Conservation (phyloP, 2,113 vertebrate species). For the Hydrochoerus hydrochaeris region DNA sequence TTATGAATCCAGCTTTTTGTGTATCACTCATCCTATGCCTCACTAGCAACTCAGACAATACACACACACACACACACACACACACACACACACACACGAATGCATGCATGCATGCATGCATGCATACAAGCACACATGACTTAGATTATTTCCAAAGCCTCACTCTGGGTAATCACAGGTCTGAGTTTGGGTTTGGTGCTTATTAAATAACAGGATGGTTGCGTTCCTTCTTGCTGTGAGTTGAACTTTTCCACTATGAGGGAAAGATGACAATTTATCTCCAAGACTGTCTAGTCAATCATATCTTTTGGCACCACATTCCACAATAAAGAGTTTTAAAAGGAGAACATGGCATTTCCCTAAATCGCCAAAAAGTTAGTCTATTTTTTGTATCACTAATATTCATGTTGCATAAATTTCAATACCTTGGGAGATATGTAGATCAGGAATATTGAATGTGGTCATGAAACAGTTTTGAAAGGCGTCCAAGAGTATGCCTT, state of each 20-base stretch:
- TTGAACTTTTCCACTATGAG: slow-evolving; percentile 47
- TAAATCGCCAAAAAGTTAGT: slow-evolving; percentile 68
- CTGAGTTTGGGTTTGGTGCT: slow-evolving; percentile 16
- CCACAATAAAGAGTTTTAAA: slow-evolving; percentile 69
- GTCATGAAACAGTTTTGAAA: slow-evolving; percentile 73
- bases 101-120: background rate
- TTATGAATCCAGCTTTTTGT: background rate
- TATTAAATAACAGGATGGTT: background rate
- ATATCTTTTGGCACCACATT: slow-evolving; percentile 56
- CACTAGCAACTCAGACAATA: background rate
- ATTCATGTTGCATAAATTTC: slow-evolving; percentile 76
- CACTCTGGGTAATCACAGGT: slow-evolving; percentile 5
- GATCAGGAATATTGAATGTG: slow-evolving; percentile 69
- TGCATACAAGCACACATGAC: background rate
- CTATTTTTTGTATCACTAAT: slow-evolving; percentile 77
- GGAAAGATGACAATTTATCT: slow-evolving; percentile 42
- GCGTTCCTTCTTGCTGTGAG: background rate
- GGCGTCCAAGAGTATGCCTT: slow-evolving; percentile 54
- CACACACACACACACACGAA: background rate
- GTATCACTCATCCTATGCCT: background rate
- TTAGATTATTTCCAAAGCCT: background rate
- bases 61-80: background rate
- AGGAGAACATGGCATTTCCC: slow-evolving; percentile 69
- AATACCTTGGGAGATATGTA: slow-evolving; percentile 64
- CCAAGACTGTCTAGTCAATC: slow-evolving; percentile 60